Percentiles rank a stretch among this genome's conserved stretches.
Evolutionary conservation across 2,113 vertebrate genomes (phyloP).

Genomic region (Microtus montanus): DNA sequence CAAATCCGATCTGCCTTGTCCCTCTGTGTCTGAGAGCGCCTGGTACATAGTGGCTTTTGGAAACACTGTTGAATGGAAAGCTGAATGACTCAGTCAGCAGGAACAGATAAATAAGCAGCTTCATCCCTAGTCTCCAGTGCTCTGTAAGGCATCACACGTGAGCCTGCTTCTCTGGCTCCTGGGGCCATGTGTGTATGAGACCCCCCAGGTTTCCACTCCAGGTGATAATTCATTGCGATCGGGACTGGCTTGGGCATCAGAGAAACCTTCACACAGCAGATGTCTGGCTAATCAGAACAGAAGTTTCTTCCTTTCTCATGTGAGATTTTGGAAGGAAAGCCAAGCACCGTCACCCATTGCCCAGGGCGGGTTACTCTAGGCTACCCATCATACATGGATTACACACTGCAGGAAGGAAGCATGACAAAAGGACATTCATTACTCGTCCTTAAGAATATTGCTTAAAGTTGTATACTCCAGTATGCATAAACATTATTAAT

Average conservation of each 20-base stretch:
- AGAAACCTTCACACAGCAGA: neutral
- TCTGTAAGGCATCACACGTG: neutral
- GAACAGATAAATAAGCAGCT: constrained; percentile 27
- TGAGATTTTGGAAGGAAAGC: neutral
- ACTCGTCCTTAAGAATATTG: neutral
- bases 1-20: neutral
- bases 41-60: neutral
- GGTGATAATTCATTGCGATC: constrained; percentile 41
- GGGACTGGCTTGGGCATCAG: constrained; percentile 14
- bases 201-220: neutral
- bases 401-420: neutral
- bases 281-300: neutral
- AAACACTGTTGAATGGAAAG: constrained; percentile 47
- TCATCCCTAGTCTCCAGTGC: neutral
- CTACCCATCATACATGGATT: neutral
- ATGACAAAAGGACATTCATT: neutral
- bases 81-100: neutral
- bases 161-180: constrained; percentile 9
- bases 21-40: neutral
- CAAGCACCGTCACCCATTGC: neutral
- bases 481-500: neutral
- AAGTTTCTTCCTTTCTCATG: constrained; percentile 8
- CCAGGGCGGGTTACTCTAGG: neutral
- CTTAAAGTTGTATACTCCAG: neutral
- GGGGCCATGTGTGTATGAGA: neutral